Evolutionary conservation across 64 coral and sea anemone genomes (phyloP), one percentile per base, ranked within the genome.

Genomic region (Trachythela sp.): DNA sequence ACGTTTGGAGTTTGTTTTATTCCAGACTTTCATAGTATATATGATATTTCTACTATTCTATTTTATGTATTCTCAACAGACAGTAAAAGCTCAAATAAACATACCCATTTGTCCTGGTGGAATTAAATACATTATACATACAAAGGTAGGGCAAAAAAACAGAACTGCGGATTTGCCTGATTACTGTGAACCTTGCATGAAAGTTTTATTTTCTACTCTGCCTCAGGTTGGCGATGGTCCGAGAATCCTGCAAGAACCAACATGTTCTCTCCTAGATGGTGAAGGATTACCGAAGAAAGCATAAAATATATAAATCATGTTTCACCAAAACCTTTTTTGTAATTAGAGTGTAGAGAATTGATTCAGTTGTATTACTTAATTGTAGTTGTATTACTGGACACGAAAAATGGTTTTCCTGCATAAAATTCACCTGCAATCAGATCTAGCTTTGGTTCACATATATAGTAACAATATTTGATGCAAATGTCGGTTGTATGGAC

Each of bases 71-170:
- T 20, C 8, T n/a, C 24, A 6, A 64, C 56, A n/a, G 56, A 26
- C 56, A 0, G 56, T 64, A 8, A 27, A 64, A 24, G 15, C 7
- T 64, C 56, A 64, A 26, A 64, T 64, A 5, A 64, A 9, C 7
- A 4, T 80, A 39, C 75, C 75, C 13, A 36, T 39, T 34, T 35
- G 31, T 80, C 75, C 75, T 35, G 75, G 75, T 80, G 75, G 75
- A 39, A 38, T 80, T 9, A 80, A 80, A 36, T 80, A 80, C 35
- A 80, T 80, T 37, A 80, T 80, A 35, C 75, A 80, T 80, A 80
- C 75, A 20, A 80, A 80, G 75, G 75, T 80, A 37, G 18, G 26
- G 56, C 20, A 64, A 26, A 24, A 27, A 64, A 64, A n/a, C n/a
- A n/a, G n/a, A n/a, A n/a, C n/a, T n/a, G n/a, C n/a, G n/a, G n/a